Conservation (phyloP, 2,113 vertebrate genomes). For the Mormyrus iriodes region DNA sequence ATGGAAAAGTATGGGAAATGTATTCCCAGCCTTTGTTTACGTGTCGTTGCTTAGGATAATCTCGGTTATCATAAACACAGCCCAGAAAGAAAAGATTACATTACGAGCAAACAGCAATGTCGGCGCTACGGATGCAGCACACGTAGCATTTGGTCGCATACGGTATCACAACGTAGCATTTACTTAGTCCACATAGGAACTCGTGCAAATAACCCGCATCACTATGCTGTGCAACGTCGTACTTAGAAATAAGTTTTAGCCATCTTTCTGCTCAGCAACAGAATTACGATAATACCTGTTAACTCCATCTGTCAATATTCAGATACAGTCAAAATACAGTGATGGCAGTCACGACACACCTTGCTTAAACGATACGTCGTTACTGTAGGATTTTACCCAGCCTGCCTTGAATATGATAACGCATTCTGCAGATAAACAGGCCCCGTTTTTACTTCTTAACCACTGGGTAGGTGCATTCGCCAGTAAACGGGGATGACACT, state of each 20-base stretch:
- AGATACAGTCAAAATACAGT: not conserved
- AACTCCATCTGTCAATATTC: not conserved
- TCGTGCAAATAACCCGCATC: not conserved
- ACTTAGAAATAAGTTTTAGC: not conserved
- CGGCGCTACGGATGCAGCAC: not conserved
- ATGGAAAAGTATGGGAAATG: not conserved
- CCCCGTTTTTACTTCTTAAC: not conserved
- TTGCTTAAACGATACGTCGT: not conserved
- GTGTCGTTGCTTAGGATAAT: not conserved
- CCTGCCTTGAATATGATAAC: not conserved
- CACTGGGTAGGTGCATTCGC: not conserved
- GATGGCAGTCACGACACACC: not conserved
- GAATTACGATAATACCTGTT: not conserved
- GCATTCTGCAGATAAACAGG: slow-evolving; percentile 20
- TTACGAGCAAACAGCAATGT: not conserved
- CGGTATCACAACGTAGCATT: not conserved
- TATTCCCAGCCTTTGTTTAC: not conserved
- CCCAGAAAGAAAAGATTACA: not conserved
- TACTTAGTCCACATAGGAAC: not conserved
- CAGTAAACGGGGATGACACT: not conserved
- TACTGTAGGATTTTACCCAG: not conserved
- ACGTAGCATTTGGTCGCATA: not conserved
- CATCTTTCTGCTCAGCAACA: not conserved
- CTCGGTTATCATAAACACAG: not conserved
- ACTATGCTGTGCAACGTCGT: not conserved